These are phyloP conservation scores for Huso huso DNA, from an alignment of 2,797 vertebrate species.

Conservation along the genomic window DNA sequence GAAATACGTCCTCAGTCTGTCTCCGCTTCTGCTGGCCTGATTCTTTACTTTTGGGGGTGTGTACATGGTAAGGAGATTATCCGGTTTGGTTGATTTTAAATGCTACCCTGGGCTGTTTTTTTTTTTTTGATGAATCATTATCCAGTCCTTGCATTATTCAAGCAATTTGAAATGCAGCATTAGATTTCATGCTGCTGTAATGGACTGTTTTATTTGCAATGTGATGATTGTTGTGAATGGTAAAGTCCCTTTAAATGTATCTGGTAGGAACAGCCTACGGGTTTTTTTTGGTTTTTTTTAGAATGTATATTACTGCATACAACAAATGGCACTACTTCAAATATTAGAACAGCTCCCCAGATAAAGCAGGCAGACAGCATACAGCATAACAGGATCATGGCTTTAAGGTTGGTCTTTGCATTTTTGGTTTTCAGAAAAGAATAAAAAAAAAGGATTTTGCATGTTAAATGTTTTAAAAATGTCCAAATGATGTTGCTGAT, in stretches of 20 bases:
- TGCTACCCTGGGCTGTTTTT: constrained; percentile 20
- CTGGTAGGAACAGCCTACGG: constrained; percentile 30
- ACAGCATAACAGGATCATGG: constrained; percentile 34
- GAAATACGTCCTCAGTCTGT: constrained; percentile 32
- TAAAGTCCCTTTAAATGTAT: constrained; percentile 25
- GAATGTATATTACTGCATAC: constrained; percentile 36
- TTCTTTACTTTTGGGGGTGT: constrained; percentile 40
- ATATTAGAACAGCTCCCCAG: constrained; percentile 30
- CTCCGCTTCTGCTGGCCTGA: constrained; percentile 34
- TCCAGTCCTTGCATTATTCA: constrained; percentile 19
- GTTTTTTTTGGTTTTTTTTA: constrained; percentile 33
- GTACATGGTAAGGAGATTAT: constrained; percentile 49
- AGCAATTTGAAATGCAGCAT: constrained; percentile 27
- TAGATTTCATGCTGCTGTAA: constrained; percentile 17
- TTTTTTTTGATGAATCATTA: constrained; percentile 28
- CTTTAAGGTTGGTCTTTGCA: constrained; percentile 40
- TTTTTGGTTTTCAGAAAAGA: neutral
- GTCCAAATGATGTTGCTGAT: no score
- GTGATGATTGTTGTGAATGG: constrained; percentile 18
- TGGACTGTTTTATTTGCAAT: constrained; percentile 18
- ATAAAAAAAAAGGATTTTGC: no score
- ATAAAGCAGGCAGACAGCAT: constrained; percentile 40
- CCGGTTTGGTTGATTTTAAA: constrained; percentile 21
- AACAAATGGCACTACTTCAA: constrained; percentile 28
- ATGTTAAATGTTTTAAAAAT: no score